Percentiles rank a stretch among this genome's conserved stretches.
Conservation (phyloP, 2,888 invertebrate genomes). For the Leucozona laternaria region DNA sequence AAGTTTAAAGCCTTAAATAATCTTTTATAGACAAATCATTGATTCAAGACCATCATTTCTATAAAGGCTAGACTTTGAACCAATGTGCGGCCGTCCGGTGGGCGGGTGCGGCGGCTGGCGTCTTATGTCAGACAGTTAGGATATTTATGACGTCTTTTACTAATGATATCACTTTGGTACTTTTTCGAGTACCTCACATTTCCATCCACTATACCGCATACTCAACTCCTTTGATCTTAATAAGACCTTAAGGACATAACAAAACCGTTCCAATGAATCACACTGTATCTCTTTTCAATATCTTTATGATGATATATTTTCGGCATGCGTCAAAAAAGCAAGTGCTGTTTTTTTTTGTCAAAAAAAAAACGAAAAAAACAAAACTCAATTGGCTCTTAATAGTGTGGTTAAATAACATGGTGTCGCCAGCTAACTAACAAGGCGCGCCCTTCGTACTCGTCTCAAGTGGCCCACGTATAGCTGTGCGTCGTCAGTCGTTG, state of each 20-base stretch:
- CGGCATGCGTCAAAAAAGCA: slow-evolving; percentile 63
- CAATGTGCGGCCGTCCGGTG: no score
- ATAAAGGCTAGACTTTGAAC: no score
- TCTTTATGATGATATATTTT: slow-evolving; percentile 60
- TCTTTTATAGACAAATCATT: no score
- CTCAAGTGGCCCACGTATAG: slow-evolving; percentile 58
- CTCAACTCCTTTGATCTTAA: slow-evolving; percentile 30
- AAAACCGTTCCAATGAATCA: slow-evolving; percentile 23
- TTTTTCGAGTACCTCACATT: background rate
- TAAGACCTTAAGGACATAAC: slow-evolving; percentile 26
- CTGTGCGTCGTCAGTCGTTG: no score
- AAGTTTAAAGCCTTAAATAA: no score
- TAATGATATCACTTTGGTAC: background rate
- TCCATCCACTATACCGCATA: background rate
- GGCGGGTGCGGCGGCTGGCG: background rate
- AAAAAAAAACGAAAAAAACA: slow-evolving; percentile 17
- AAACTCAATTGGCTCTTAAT: slow-evolving; percentile 63
- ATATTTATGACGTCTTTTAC: slow-evolving; percentile 3
- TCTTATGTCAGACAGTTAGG: background rate
- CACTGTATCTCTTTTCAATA: slow-evolving; percentile 29
- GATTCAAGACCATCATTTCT: no score
- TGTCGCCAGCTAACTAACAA: slow-evolving; percentile 75
- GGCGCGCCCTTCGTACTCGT: slow-evolving; percentile 72
- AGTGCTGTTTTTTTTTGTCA: slow-evolving; percentile 48
- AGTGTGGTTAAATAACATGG: slow-evolving; percentile 75